Evolutionary conservation across 1,140 invertebrate genomes (phyloP).

Genomic region (Pseudomyrmex sp.): DNA sequence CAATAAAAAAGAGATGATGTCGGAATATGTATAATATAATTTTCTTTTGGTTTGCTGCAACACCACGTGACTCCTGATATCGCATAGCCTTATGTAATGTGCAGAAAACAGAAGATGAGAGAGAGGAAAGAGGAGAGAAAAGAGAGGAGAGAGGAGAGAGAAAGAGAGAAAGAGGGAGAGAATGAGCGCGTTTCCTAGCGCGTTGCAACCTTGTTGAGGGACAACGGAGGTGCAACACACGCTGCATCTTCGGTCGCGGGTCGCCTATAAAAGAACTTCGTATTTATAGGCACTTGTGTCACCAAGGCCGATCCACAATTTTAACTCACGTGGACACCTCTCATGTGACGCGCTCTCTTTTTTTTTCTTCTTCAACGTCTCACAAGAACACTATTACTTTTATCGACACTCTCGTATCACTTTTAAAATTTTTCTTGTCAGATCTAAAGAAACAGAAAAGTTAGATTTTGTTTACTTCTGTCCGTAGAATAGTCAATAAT

Average conservation of each 20-base stretch:
- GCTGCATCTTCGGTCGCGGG: conserved; percentile 46
- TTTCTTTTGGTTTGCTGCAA: not conserved
- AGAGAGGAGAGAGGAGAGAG: not conserved
- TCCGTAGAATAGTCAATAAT: not conserved
- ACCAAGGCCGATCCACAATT: conserved; percentile 58
- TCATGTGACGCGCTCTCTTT: conserved; percentile 48
- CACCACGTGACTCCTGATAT: conserved; percentile 26
- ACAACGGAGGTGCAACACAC: conserved; percentile 35
- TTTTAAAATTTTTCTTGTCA: not conserved
- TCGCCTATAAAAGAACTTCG: conserved; percentile 54
- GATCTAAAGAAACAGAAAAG: too few species aligned
- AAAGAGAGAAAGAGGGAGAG: not conserved
- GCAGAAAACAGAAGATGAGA: not conserved
- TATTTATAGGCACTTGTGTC: conserved; percentile 52
- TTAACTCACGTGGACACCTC: conserved; percentile 53
- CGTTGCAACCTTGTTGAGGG: conserved; percentile 42
- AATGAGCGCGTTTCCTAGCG: conserved; percentile 23
- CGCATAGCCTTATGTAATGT: conserved; percentile 46
- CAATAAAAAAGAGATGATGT: too few species aligned
- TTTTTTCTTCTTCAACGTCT: conserved; percentile 11
- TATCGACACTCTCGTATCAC: not conserved
- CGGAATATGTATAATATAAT: conserved; percentile 8
- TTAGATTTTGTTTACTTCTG: not conserved
- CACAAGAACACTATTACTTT: not conserved
- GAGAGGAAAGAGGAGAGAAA: not conserved